phyloP scores from a whole-genome alignment of 2,888 invertebrate genomes.

The Yponomeuta evonymella region DNA sequence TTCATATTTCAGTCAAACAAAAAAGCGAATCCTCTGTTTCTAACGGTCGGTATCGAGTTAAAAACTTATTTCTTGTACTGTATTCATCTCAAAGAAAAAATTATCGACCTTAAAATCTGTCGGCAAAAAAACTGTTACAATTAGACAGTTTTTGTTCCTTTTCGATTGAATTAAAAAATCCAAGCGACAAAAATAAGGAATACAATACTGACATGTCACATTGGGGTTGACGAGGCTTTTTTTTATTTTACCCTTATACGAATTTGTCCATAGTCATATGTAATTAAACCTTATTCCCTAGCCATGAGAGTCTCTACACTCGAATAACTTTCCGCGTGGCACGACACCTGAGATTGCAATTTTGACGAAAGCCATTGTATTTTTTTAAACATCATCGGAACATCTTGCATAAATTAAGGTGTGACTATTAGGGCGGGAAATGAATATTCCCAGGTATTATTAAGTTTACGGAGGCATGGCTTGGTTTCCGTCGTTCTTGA shows the following conservation, averaged over 20 bases:
- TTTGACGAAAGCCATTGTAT: slow-evolving; percentile 63
- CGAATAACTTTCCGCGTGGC: slow-evolving; percentile 28
- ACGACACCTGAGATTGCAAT: slow-evolving; percentile 65
- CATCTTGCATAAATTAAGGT: slow-evolving; percentile 73
- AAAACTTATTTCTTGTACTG: slow-evolving; percentile 18
- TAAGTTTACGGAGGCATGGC: slow-evolving; percentile 17
- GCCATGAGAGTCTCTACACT: background rate
- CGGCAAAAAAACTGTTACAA: slow-evolving; percentile 70
- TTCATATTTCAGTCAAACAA: background rate
- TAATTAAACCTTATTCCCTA: background rate
- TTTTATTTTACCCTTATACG: slow-evolving; percentile 41
- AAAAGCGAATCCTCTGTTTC: slow-evolving; percentile 1
- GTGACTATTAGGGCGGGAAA: slow-evolving; percentile 46
- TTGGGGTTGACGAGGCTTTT: slow-evolving; percentile 56
- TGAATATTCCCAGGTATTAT: slow-evolving; percentile 72
- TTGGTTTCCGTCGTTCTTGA: background rate
- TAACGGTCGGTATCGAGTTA: slow-evolving; percentile 30
- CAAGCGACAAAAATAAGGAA: slow-evolving; percentile 67
- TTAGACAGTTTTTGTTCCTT: slow-evolving; percentile 71
- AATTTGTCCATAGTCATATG: background rate
- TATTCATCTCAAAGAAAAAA: slow-evolving; percentile 39
- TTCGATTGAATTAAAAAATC: slow-evolving; percentile 49
- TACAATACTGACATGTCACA: slow-evolving; percentile 66
- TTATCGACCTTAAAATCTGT: slow-evolving; percentile 69
- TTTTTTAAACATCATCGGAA: slow-evolving; percentile 45